Evolutionary conservation across 30 jellyfish, hydroid and myxozoan species (phyloP), one percentile per base, ranked within the genome.

Genomic region (Euphysa ruthae): DNA sequence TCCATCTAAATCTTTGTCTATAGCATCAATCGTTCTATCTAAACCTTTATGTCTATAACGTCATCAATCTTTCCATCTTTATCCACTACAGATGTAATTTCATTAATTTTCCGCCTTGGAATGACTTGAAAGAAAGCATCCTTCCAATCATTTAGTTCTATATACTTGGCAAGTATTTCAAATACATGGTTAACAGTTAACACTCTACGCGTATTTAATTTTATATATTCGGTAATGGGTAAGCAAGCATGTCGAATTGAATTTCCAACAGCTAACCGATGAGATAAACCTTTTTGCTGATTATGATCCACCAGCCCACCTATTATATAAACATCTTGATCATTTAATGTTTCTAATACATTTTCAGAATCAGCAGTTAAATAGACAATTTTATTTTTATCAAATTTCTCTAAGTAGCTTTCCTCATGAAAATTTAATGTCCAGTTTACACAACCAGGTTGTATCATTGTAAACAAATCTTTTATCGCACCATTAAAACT

Each of bases 271-370:
- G 99, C 99, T 43, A 70, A 54, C 54, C 55, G 58, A 43, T 73
- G 77, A 64, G 94, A 90, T 25, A 90, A 74, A 1, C 95, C 95
- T 91, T 90, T 90, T 42, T 90, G 99, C 12, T 94, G 80, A 68
- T 90, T 90, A 55, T 82, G 95, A 71, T 90, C 99, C 15, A 90
- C 93, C 2, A 90, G 74, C 10, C 95, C 99, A 32, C 99, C 99
- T 43, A 90, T 90, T 19, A 90, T 57, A 43, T 90, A 90, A 0
- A 77, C 87, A 18, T 70, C 76, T 13, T 61, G 44, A 6, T 81
- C 95, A 26, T 81, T 86, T 18, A 90, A 29, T 10, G 93, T 81
- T 16, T 79, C 68, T 25, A 79, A 64, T 32, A 79, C 68, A 69
- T 87, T 87, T 21, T 73, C 73, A 2, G 98, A 89, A 14, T 89